Percentiles rank a stretch among this genome's conserved stretches.
These are phyloP conservation scores for Kryptopterus vitreolus DNA, from an alignment of 2,797 vertebrate species.

Conservation along the genomic window DNA sequence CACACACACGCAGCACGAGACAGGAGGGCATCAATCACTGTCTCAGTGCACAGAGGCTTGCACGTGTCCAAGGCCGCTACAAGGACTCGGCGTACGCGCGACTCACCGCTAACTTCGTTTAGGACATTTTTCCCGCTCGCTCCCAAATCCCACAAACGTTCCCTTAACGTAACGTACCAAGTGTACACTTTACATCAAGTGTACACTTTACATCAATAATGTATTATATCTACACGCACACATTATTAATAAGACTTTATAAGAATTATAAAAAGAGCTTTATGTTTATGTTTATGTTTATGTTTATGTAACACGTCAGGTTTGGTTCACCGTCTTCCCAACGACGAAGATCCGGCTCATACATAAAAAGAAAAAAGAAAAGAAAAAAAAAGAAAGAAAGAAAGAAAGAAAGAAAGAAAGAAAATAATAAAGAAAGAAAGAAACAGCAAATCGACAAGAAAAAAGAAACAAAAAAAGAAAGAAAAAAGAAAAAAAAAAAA, in stretches of 20 bases:
- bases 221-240: too few relatives aligned
- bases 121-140: too few relatives aligned
- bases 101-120: constrained; percentile 26
- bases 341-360: too few relatives aligned
- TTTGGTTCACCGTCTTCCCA: too few relatives aligned
- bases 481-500: too few relatives aligned
- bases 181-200: too few relatives aligned
- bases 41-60: constrained; percentile 23
- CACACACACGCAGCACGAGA: background rate
- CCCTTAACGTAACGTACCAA: background rate
- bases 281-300: too few relatives aligned
- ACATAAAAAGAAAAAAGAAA: too few relatives aligned
- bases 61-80: constrained; percentile 31
- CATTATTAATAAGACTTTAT: too few relatives aligned
- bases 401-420: background rate
- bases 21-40: constrained; percentile 47
- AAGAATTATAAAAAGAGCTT: too few relatives aligned
- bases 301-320: too few relatives aligned
- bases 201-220: too few relatives aligned
- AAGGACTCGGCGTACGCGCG: constrained; percentile 23
- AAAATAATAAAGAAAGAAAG: background rate
- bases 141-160: background rate
- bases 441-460: background rate
- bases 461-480: background rate
- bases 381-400: background rate